phyloP scores from a whole-genome alignment of 1,140 invertebrate species.

The Calephelis nemesis region DNA sequence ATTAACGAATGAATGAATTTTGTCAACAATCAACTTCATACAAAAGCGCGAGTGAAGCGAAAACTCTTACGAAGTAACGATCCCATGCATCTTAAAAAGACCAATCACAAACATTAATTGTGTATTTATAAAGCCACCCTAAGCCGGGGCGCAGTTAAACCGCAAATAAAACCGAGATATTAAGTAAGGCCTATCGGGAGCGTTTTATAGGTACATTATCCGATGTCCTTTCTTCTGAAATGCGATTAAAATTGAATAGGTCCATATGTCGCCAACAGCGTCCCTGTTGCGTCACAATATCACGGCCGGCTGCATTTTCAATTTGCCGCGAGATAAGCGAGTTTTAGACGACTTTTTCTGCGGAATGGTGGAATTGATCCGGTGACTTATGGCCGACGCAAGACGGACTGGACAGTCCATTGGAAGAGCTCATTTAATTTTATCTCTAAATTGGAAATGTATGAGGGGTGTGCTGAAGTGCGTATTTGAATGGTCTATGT shows the following conservation, averaged over 20 bases:
- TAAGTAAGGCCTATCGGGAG: conserved; percentile 57
- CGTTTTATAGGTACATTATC: conserved; percentile 73
- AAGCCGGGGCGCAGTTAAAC: conserved; percentile 55
- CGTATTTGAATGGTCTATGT: neutral
- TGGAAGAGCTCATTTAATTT: conserved; percentile 56
- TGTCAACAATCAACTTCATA: conserved; percentile 16
- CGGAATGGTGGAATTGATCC: conserved; percentile 72
- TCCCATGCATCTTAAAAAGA: conserved; percentile 61
- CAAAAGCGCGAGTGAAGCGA: conserved; percentile 38
- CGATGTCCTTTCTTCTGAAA: conserved; percentile 75
- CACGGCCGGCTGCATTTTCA: conserved; percentile 75
- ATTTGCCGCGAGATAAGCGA: conserved; percentile 75
- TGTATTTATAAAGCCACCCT: conserved; percentile 61
- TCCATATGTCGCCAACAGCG: conserved; percentile 68
- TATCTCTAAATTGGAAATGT: conserved; percentile 28
- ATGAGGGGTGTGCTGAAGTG: conserved; percentile 26
- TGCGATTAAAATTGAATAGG: conserved; percentile 78
- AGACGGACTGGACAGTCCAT: conserved; percentile 67
- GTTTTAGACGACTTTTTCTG: conserved; percentile 71
- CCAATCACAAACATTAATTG: conserved; percentile 70
- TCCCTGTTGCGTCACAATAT: conserved; percentile 71
- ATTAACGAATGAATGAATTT: conserved; percentile 1
- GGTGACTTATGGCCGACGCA: conserved; percentile 65
- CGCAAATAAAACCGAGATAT: conserved; percentile 72
- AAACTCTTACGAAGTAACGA: conserved; percentile 47